Evolutionary conservation across 2,113 vertebrate species (phyloP).

Genomic region (Sphyrna mokarran): DNA sequence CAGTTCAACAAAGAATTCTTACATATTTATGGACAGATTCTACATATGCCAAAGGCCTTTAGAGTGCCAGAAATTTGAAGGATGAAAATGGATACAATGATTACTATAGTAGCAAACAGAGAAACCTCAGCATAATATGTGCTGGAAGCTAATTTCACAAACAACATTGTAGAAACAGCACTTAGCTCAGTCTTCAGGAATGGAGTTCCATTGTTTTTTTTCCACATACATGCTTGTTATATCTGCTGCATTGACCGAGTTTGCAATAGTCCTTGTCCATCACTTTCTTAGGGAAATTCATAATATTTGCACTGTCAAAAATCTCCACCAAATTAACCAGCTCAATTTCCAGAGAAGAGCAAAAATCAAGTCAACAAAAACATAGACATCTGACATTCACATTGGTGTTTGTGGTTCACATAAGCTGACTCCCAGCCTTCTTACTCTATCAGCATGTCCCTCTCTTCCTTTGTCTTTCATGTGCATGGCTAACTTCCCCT

Average conservation of each 20-base stretch:
- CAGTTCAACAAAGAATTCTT: slow-evolving; percentile 24
- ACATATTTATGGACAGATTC: background rate
- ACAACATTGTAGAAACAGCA: background rate
- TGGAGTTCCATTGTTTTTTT: background rate
- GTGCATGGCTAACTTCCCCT: background rate
- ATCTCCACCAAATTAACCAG: background rate
- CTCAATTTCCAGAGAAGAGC: background rate
- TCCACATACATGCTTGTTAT: background rate
- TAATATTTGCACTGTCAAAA: background rate
- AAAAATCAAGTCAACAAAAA: background rate
- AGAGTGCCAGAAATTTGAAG: background rate
- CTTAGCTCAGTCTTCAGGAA: background rate
- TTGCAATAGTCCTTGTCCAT: background rate
- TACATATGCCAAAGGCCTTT: background rate
- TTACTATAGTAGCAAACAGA: background rate
- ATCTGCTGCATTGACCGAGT: background rate
- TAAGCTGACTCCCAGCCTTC: background rate
- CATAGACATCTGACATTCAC: background rate
- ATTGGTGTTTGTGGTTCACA: background rate
- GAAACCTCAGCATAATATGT: background rate
- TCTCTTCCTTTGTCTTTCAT: background rate
- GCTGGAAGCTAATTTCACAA: background rate
- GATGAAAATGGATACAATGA: background rate
- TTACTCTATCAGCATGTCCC: background rate
- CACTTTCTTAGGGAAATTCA: background rate